Evolutionary conservation across 2,113 vertebrate genomes (phyloP), one percentile per base, ranked within the genome.

Genomic region (Microcebus murinus): DNA sequence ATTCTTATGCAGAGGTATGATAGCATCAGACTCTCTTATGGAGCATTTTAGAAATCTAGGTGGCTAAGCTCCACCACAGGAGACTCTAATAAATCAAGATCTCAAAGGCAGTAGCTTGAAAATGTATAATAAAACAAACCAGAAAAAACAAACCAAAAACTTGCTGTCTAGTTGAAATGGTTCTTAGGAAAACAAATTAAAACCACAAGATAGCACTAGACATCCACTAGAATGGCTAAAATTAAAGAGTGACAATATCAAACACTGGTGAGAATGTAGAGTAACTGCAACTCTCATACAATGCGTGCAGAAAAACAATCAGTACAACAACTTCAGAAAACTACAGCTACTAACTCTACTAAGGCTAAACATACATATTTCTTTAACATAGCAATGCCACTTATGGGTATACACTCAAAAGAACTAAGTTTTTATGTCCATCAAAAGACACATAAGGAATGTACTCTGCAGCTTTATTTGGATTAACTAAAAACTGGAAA

Each of bases 101-200:
- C 50, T 84, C n/a, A 45, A 4, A 18, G 42, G 59, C 50, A 76
- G 59, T 6, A 29, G 79, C 73, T 85, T 95, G 68, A 79, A 77
- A 95, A 57, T 84, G 31, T 93, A 15, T 85, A 45, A 77, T 63
- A 92, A 83, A 59, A 88, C 34, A 82, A n/a, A 87, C 48, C 31
- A 77, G 70, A 65, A 45, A n/a, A 27, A 65, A 20, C 65, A 57
- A 39, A n/a, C 17, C 42, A 63, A 67, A 90, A 57, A 45, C 8
- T 45, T 13, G 59, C 27, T 48, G 36, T 61, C 55, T 73, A 15
- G 34, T n/a, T 87, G 57, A 83, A 90, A 0, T 79, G 39, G 52
- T 92, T 50, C 74, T 94, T 12, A 50, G 31, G 36, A 68, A 91
- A 90, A 84, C n/a, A 83, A 92, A 83, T 73, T 57, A 61, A 92